Conservation (phyloP, 2,888 invertebrate genomes). For the Patella caerulea region DNA sequence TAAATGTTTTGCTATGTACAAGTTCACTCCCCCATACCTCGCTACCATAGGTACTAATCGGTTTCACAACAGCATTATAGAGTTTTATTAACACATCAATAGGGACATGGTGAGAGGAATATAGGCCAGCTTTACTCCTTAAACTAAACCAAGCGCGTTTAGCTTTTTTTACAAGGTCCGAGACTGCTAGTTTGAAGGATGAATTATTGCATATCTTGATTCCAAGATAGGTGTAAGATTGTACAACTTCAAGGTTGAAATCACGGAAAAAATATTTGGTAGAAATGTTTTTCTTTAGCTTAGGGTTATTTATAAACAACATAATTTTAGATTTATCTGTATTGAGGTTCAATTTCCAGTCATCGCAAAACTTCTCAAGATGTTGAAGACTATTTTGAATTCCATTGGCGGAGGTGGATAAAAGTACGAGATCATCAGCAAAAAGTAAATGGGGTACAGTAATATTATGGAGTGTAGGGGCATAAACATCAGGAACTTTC, state of each 20-base stretch:
- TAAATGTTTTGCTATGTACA: not conserved
- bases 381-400: not conserved
- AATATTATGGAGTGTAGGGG: not conserved
- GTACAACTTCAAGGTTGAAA: not conserved
- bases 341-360: constrained; percentile 1
- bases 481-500: not conserved
- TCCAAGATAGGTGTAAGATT: not conserved
- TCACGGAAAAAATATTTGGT: not conserved
- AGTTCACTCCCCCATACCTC: not conserved
- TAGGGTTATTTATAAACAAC: not conserved
- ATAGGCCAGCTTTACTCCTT: not conserved
- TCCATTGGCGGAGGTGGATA: no score
- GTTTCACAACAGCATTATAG: not conserved
- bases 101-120: not conserved
- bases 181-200: not conserved
- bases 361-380: not conserved
- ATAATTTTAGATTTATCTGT: not conserved
- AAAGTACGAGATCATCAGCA: not conserved
- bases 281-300: not conserved
- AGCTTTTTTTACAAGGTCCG: not conserved
- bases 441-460: not conserved
- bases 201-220: not conserved
- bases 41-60: not conserved
- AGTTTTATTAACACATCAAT: not conserved
- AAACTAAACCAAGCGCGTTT: not conserved